Evolutionary conservation across 2,797 vertebrate genomes (phyloP).

Genomic region (Lacerta agilis): DNA sequence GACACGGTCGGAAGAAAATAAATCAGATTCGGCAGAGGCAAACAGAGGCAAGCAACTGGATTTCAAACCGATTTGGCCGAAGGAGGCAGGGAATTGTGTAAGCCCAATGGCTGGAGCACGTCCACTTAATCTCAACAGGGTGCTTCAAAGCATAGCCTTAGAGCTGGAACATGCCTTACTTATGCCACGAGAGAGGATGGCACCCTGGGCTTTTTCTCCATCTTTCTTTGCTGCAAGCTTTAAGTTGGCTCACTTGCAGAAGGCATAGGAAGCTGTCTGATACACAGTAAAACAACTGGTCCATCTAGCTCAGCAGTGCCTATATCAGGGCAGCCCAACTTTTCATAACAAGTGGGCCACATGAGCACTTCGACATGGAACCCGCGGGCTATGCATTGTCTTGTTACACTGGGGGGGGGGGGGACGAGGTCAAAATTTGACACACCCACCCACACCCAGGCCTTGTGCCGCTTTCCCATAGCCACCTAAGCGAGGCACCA

Average conservation of each 20-base stretch:
- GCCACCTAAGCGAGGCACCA: too few species aligned
- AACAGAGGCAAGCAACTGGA: background rate
- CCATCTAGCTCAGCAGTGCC: too few species aligned
- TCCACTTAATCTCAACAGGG: background rate
- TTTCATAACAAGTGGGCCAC: too few species aligned
- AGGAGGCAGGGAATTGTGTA: background rate
- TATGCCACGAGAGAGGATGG: background rate
- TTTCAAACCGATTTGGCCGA: background rate
- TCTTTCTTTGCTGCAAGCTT: background rate
- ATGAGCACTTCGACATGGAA: too few species aligned
- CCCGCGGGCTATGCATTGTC: too few species aligned
- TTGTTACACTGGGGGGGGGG: too few species aligned
- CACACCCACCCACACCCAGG: too few species aligned
- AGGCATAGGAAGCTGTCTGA: too few species aligned
- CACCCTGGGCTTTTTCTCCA: background rate
- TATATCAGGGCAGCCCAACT: too few species aligned
- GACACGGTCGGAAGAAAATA: slow-evolving; percentile 18
- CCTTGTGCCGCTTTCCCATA: too few species aligned
- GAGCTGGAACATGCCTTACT: background rate
- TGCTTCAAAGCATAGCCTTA: background rate
- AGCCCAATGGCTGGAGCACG: background rate
- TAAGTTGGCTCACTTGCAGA: background rate
- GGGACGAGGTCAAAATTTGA: too few species aligned
- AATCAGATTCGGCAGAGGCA: background rate
- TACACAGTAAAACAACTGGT: too few species aligned